Conservation (phyloP, 2,113 vertebrate genomes). For the Anas platyrhynchos region DNA sequence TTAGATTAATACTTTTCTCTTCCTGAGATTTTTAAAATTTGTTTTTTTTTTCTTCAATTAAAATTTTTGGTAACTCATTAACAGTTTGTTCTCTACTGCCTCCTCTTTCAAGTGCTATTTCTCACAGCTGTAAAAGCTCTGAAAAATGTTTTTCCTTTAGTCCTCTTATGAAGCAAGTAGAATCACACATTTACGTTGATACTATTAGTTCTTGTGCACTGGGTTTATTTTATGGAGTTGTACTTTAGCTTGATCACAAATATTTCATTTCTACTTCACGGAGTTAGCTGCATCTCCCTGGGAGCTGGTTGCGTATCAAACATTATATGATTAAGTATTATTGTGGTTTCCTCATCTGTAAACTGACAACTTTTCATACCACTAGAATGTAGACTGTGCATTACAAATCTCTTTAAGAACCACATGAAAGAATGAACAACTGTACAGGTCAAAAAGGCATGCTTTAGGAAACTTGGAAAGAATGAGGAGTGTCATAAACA, state of each 20-base stretch:
- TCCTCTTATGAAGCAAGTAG: background rate
- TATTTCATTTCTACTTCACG: slow-evolving; percentile 22
- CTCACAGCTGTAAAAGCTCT: background rate
- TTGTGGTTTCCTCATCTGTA: slow-evolving; percentile 25
- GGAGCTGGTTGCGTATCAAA: slow-evolving; percentile 11
- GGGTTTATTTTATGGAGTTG: background rate
- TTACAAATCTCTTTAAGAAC: slow-evolving; percentile 31
- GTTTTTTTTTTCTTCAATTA: background rate
- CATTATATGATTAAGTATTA: slow-evolving; percentile 8
- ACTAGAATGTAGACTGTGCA: background rate
- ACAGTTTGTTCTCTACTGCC: background rate
- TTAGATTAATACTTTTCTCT: background rate
- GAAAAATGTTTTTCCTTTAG: background rate
- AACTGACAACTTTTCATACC: slow-evolving; percentile 24
- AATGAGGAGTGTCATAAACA: slow-evolving; percentile 63
- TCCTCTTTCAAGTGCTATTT: background rate
- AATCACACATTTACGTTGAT: background rate
- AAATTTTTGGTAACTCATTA: background rate
- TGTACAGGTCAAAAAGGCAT: slow-evolving; percentile 27
- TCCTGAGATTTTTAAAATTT: background rate
- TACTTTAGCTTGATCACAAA: background rate
- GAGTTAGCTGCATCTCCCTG: background rate
- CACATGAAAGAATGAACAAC: slow-evolving; percentile 33
- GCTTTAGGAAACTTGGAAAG: slow-evolving; percentile 55
- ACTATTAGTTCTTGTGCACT: background rate